Percentiles rank a stretch among this genome's conserved stretches.
Conservation (phyloP, 2,888 invertebrate genomes). For the Cynaeus angustus region DNA sequence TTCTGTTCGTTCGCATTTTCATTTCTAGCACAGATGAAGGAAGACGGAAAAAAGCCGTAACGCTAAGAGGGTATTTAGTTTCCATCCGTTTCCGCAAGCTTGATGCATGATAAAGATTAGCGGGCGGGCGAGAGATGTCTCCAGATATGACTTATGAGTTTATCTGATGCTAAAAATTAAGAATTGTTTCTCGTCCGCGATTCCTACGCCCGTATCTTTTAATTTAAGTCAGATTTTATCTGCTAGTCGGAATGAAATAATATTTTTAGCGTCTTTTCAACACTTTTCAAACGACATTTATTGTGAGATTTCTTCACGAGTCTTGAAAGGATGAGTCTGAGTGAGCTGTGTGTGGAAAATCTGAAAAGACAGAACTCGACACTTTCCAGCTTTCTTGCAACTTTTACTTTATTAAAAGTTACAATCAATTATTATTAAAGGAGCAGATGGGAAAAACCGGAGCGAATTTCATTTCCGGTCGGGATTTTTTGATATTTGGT, state of each 20-base stretch:
- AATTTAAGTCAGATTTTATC: conserved; percentile 60
- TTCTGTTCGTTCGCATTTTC: conserved; percentile 7
- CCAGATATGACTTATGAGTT: conserved; percentile 59
- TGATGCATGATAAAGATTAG: conserved; percentile 60
- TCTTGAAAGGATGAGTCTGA: not conserved
- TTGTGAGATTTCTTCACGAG: conserved; percentile 9
- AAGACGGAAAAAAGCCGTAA: conserved; percentile 42
- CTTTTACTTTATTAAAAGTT: conserved; percentile 7
- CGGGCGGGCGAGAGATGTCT: conserved; percentile 56
- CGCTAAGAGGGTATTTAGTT: conserved; percentile 51
- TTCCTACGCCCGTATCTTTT: conserved; percentile 57
- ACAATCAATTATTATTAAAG: conserved; percentile 6
- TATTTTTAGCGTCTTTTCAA: conserved; percentile 51
- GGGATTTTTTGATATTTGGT: not conserved
- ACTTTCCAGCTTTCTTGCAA: not conserved
- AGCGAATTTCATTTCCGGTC: not conserved
- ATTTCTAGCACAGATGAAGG: conserved; percentile 32
- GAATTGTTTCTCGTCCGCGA: conserved; percentile 56
- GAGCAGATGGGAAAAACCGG: conserved; percentile 2
- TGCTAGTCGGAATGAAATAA: conserved; percentile 39
- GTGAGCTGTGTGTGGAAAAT: not conserved
- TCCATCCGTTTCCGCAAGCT: conserved; percentile 54
- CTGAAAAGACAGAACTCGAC: not conserved
- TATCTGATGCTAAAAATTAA: conserved; percentile 59
- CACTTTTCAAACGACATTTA: conserved; percentile 45